Evolutionary conservation across 1,140 invertebrate species (phyloP), one percentile per base, ranked within the genome.

Genomic region (Drosophila pseudoananassae): DNA sequence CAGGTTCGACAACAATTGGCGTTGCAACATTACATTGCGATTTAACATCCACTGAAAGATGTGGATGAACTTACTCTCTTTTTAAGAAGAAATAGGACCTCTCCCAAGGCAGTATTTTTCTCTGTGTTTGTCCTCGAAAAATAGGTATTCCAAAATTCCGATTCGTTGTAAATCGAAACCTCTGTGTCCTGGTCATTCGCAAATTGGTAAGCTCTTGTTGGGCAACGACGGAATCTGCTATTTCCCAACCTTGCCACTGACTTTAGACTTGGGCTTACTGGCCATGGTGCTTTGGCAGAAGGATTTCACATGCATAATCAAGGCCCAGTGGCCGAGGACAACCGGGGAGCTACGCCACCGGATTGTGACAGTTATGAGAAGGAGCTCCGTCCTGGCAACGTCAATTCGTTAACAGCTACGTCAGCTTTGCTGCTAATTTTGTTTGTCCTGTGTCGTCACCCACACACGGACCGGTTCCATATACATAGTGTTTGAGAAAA

Each of bases 381-480:
- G 15, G 47, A 17, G 15, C 4, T n/a, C 15, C 25, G 40, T 43
- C 59, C 66, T 52, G 66, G 69, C 78, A 81, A 76, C 72, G 78
- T 68, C 79, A 78, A 82, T 82, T 82, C 79, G 79, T 82, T 82
- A 82, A 82, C 80, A 82, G 80, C 79, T 82, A 63, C 78, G 78
- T 77, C 68, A 82, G 78, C 74, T 82, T 82, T 82, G 73, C 78
- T 82, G 58, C 78, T 82, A 82, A 82, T 82, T 82, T 82, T 82
- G 78, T 82, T 81, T 82, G 78, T 61, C 65, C 60, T 80, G 57
- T 79, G 70, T 70, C 59, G 71, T 61, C 63, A 17, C 43, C 71
- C 61, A 46, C 15, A 20, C 43, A 46, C 17, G 17, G 4, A 53
- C 40, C 1, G n/a, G 40, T 43, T 43, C 14, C 31, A 74, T 38